Conservation (phyloP, 2,888 invertebrate species). For the Lithophane ornitopus region DNA sequence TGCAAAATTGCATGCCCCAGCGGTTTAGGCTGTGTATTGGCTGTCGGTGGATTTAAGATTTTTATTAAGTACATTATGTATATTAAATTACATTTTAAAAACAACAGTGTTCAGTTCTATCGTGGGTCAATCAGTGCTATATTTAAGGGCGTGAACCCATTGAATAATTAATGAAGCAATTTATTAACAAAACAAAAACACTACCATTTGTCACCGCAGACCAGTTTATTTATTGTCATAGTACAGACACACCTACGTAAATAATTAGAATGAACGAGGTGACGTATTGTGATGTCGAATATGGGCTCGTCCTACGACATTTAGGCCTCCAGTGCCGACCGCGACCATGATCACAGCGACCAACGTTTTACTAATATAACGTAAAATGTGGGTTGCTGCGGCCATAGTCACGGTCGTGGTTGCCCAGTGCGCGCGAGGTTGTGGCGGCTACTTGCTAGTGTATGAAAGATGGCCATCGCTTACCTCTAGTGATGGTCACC, state of each 20-base stretch:
- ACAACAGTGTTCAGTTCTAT: neutral
- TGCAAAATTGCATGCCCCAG: neutral
- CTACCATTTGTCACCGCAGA: conserved; percentile 38
- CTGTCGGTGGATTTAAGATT: neutral
- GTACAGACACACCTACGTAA: conserved; percentile 33
- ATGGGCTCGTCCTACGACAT: neutral
- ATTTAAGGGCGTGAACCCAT: conserved; percentile 16
- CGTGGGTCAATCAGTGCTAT: conserved; percentile 22
- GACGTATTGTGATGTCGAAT: conserved; percentile 8
- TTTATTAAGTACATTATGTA: neutral
- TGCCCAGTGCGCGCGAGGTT: neutral
- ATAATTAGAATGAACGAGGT: conserved; percentile 26
- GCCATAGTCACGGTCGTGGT: neutral
- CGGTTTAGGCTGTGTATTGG: neutral
- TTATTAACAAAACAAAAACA: conserved; percentile 50
- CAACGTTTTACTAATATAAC: neutral
- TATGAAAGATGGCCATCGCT: neutral
- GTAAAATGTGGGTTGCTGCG: neutral
- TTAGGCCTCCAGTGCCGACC: neutral
- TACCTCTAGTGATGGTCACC: neutral
- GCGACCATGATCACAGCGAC: neutral
- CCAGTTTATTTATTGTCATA: conserved; percentile 29
- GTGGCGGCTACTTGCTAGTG: neutral
- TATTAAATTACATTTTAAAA: neutral
- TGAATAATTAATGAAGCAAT: conserved; percentile 43